Base-by-base conservation (phyloP, 2,797 vertebrate genomes). In the Chelidonichthys spinosus region DNA sequence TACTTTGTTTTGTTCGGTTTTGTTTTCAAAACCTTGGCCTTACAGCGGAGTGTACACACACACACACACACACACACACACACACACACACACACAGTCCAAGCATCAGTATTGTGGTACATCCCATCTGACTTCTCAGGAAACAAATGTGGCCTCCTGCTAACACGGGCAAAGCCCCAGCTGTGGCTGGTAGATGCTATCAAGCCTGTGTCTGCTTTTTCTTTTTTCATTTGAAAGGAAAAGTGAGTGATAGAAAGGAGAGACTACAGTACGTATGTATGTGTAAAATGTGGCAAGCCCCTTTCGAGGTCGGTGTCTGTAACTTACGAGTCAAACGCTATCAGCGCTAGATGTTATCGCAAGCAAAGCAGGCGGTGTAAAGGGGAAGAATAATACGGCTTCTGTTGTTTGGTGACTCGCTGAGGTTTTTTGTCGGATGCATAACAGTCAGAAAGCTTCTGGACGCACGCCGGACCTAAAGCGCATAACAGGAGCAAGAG, bases 161-260 rank as follows among this genome's bases (percentile, higher is more conserved):
- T 60, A 74, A 84, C 74, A 85, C 65, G n/a, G 74, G 87, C 78
- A 72, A 59, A 84, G 79, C 85, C 87, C 25, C 88, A 91, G 91
- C 92, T 94, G 94, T 92, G 94, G 92, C 93, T 93, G 90, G 90
- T 83, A 95, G 95, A 96, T 96, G 90, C 83, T 94, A 95, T 96
- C 96, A 92, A 52, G 63, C 44, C 88, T 91, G 82, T 83, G 88
- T 90, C 85, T 87, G 85, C 84, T 11, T 74, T 78, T 47, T 11
- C 74, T 76, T 63, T 39, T 87, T 88, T 77, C 69, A 82, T 82
- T 80, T 68, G 58, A 79, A 64, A 72, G 74, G 76, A 75, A 83
- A 67, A 53, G 54, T 61, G 42, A 87, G 76, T 74, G 85, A 89
- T 62, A 77, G 68, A 85, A 79, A 86, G 55, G 55, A 81, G 42